Base-by-base conservation (phyloP, 1,140 invertebrate genomes). In the Rhopalosiphum maidis region DNA sequence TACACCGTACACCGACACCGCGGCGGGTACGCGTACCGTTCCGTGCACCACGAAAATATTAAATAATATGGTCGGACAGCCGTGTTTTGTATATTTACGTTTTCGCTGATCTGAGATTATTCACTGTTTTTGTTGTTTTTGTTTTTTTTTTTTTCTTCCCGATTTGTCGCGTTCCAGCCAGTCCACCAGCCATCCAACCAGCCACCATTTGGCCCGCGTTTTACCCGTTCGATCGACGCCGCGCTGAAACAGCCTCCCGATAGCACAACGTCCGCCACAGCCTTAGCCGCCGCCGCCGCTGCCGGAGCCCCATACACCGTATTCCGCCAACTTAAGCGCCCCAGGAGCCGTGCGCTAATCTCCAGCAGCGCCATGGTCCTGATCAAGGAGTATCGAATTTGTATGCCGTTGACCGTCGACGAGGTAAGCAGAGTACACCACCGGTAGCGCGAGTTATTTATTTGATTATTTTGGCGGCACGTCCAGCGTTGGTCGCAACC, bases 371-470 rank as follows among this genome's bases (percentile, higher is more conserved):
- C 30, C 37, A 97, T 97, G 97, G 97, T 98, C 95, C 96, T 98
- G 91, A 97, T 97, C 9, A 98, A 98, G 95, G 98, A 99, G 96
- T 99, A 98, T 95, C 96, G 98, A 94, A 98, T 99, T 95, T 98
- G 97, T 95, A 98, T 99, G 98, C 98, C 98, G 23, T 96, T 99
- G 93, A 97, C 97, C 23, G 97, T 98, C 3, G 97, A 98, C 95
- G 98, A 99, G 97, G 98, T 99, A 96, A 95, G 95, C 94, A 85
- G 35, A 54, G 48, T 48, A 54, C 60, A 35, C 6, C 30, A 68
- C 11, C 25, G 11, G 37, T 7, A 35, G 54, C 51, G 90, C 94
- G 30, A 83, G 30, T 77, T 4, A 18, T 18, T 18, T 77, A 30
- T 55, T 91, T 91, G 37, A 90, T 25, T 88, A 35, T 91, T 91